A percentile compares a stretch with the other conserved stretches of the same genome.
phyloP scores from a whole-genome alignment of 2,888 invertebrate species.

The Anorthoa munda region DNA sequence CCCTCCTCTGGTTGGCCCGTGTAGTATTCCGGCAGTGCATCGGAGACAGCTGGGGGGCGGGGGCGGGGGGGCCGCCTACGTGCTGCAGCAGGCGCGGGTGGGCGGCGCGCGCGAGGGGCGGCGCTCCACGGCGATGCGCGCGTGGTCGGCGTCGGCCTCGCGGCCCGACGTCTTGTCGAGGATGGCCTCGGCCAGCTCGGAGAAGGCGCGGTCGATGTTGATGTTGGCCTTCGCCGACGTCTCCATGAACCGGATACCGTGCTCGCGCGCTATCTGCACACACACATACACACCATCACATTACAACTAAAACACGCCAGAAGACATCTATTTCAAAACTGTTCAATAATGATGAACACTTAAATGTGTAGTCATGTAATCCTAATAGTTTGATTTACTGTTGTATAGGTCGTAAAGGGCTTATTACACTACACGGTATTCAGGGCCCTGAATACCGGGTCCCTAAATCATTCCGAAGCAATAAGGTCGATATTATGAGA shows the following conservation, averaged over 20 bases:
- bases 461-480: no score
- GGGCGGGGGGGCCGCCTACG: slow-evolving; percentile 68
- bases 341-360: not conserved
- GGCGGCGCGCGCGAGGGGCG: slow-evolving; percentile 92
- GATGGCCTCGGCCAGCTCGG: slow-evolving; percentile 98
- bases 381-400: no score
- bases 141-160: slow-evolving; percentile 92
- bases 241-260: slow-evolving; percentile 99
- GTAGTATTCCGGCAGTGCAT: no score
- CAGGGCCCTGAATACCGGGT: no score
- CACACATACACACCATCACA: slow-evolving; percentile 8
- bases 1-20: not conserved
- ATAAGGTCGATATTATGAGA: no score
- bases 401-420: no score
- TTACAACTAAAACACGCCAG: not conserved
- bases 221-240: slow-evolving; percentile 99
- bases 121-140: slow-evolving; percentile 93
- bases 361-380: not conserved
- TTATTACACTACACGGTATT: no score
- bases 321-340: not conserved
- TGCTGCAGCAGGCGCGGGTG: slow-evolving; percentile 88
- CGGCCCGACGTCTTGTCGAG: slow-evolving; percentile 97
- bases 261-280: slow-evolving; percentile 97
- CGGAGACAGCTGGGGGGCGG: no score
- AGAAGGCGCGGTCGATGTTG: slow-evolving; percentile 98